Conservation (phyloP, 1,140 invertebrate genomes). For the Rhyzopertha dominica region DNA sequence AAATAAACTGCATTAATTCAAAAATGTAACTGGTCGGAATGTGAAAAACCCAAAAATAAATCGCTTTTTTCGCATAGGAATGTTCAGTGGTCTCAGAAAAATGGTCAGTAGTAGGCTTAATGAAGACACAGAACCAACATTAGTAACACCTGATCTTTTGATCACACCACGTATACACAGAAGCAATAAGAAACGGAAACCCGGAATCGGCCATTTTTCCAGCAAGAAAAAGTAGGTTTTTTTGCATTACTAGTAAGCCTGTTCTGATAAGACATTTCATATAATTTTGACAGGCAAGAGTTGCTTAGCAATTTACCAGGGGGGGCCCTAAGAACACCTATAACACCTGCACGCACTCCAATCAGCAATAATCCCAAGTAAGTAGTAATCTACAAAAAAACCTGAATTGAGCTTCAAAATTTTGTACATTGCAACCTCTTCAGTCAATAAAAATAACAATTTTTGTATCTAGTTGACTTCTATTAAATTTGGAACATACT, state of each 20-base stretch:
- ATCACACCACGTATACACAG: slow-evolving; percentile 48
- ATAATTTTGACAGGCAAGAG: slow-evolving; percentile 29
- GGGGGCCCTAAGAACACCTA: slow-evolving; percentile 34
- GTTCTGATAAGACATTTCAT: slow-evolving; percentile 13
- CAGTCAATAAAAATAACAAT: not conserved
- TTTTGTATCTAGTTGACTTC: not conserved
- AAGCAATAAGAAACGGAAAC: slow-evolving; percentile 60
- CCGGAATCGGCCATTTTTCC: slow-evolving; percentile 44
- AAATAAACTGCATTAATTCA: too few species aligned
- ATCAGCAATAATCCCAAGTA: slow-evolving; percentile 37
- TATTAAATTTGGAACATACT: not conserved
- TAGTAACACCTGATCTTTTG: slow-evolving; percentile 37
- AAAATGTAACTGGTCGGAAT: too few species aligned
- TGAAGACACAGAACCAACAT: slow-evolving; percentile 46
- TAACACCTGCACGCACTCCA: slow-evolving; percentile 32
- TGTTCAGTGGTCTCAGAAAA: slow-evolving; percentile 71
- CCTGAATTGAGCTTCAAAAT: too few species aligned
- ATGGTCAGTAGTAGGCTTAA: slow-evolving; percentile 59
- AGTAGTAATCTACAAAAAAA: too few species aligned
- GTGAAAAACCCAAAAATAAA: not conserved
- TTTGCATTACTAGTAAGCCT: slow-evolving; percentile 1
- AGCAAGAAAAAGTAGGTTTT: slow-evolving; percentile 53
- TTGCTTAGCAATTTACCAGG: slow-evolving; percentile 36
- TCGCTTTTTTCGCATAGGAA: slow-evolving; percentile 51
- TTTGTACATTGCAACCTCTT: too few species aligned